phyloP scores from a whole-genome alignment of 2,888 invertebrate species.

The Lymantria dispar region DNA sequence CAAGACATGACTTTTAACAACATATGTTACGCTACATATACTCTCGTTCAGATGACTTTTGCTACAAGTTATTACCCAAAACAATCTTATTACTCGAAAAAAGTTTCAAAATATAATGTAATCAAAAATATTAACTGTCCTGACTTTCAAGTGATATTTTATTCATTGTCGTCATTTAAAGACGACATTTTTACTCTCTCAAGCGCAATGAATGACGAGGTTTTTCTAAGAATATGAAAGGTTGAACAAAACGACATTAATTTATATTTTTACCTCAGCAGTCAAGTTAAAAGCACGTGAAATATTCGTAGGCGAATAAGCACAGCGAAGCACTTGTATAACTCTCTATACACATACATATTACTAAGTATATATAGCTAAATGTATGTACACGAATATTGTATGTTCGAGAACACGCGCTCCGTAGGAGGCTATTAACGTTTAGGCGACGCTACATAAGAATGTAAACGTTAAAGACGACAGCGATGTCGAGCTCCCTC shows the following conservation, averaged over 20 bases:
- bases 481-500: conserved; percentile 67
- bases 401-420: conserved; percentile 54
- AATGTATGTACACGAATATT: conserved; percentile 16
- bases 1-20: conserved; percentile 56
- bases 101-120: conserved; percentile 6
- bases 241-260: conserved; percentile 65
- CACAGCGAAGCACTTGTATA: conserved; percentile 13
- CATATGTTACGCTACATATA: conserved; percentile 24
- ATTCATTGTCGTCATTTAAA: conserved; percentile 51
- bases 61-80: too few relatives aligned
- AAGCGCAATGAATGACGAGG: conserved; percentile 53
- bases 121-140: conserved; percentile 25
- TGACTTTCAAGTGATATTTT: conserved; percentile 51
- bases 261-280: conserved; percentile 58
- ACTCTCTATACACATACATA: conserved; percentile 23
- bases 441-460: conserved; percentile 80
- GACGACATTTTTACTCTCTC: conserved; percentile 54
- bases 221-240: conserved; percentile 67
- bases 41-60: too few relatives aligned
- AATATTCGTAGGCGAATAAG: conserved; percentile 50
- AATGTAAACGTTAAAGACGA: conserved; percentile 83
- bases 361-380: conserved; percentile 17
- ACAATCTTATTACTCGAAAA: too few relatives aligned
- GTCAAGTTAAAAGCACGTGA: conserved; percentile 68
- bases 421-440: conserved; percentile 76